Evolutionary conservation across 30 jellyfish, hydroid and myxozoan genomes (phyloP), one percentile per base, ranked within the genome.

Genomic region (Aurelia coerulea): DNA sequence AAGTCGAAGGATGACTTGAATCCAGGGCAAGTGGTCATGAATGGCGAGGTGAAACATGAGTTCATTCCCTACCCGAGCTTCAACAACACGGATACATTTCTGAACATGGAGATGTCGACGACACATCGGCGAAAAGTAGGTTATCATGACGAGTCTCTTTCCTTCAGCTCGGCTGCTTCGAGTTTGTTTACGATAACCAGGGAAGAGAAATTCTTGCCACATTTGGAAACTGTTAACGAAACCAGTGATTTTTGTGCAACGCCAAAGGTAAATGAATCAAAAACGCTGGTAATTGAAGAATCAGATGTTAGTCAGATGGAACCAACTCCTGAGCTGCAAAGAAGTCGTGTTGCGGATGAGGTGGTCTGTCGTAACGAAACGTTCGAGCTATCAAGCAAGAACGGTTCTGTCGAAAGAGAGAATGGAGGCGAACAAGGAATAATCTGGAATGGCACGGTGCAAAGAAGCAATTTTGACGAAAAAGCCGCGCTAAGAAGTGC

Each of bases 61-160:
- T 83, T 83, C 73, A 70, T 83, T 5, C 92, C 92, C 2, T 83
- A 70, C 18, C 92, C 85, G 17, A 83, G 92, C 62, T 83, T 83
- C 73, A 76, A 83, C 50, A 71, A 71, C 77, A 83, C 86, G 3
- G 92, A 71, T 51, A 68, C 92, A 49, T 71, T 71, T 53, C 60
- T 68, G 92, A 83, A 83, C 67, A 83, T 83, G 76, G 92, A 83
- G 46, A 83, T 83, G 86, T 83, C 92, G 67, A 83, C 86, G 5
- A 70, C 72, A 41, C 42, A 41, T 34, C 60, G 73, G 62, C 70
- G 53, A 7, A 83, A 71, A 17, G 59, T 12, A 1, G 53, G 8
- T 5, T 76, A 59, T 51, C 78, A 23, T 1, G 92, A 83, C 67
- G 86, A 56, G 46, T 83, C 92, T 19, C 86, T 83, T 51, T 70